These are phyloP conservation scores for Papilio polyxenes DNA, from an alignment of 1,140 invertebrate species.

Conservation along the genomic window DNA sequence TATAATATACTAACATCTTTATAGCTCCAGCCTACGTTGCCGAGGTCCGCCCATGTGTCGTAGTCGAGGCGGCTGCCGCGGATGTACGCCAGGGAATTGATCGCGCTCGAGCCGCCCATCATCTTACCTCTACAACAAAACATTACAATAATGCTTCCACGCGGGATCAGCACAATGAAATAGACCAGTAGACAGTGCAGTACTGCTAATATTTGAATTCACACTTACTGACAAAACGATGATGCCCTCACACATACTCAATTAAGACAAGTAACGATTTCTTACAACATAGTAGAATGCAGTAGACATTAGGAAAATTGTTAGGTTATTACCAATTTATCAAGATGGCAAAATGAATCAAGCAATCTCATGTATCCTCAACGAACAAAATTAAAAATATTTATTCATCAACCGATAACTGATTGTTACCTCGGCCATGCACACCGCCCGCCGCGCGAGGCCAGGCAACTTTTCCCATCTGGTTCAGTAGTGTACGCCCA, in stretches of 20 bases:
- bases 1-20: constrained; percentile 53
- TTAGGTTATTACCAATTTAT: no score
- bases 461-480: constrained; percentile 66
- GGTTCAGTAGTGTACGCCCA: constrained; percentile 85
- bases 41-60: constrained; percentile 84
- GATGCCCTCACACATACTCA: no score
- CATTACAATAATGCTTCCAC: constrained; percentile 16
- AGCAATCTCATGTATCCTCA: no score
- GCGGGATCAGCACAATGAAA: no score
- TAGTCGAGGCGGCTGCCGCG: constrained; percentile 88
- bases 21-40: constrained; percentile 80
- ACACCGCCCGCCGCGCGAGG: constrained; percentile 76
- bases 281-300: no score
- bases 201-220: no score
- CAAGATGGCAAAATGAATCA: no score
- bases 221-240: no score
- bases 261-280: no score
- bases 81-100: constrained; percentile 91
- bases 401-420: neutral
- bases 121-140: constrained; percentile 76
- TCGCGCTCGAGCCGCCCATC: constrained; percentile 86
- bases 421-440: constrained; percentile 82
- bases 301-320: no score
- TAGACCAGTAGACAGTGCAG: no score
- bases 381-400: no score